These are phyloP conservation scores for Perizoma affinitatum DNA, from an alignment of 2,888 invertebrate genomes.

Conservation along the genomic window DNA sequence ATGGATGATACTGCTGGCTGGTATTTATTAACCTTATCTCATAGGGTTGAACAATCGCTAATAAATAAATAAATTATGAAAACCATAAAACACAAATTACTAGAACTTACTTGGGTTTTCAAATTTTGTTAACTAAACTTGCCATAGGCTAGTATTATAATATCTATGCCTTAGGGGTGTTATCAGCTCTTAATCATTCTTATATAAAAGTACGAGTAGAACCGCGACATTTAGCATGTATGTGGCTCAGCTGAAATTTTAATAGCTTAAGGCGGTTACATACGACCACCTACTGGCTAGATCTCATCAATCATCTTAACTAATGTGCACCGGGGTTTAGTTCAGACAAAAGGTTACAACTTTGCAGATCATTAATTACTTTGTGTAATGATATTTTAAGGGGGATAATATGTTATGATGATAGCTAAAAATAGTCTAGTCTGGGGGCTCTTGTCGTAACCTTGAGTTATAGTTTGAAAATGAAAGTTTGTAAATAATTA, in stretches of 20 bases:
- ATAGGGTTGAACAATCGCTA: too few relatives aligned
- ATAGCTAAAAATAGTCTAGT: constrained; percentile 18
- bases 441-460: too few relatives aligned
- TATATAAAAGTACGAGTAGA: constrained; percentile 44
- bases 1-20: too few relatives aligned
- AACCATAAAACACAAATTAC: too few relatives aligned
- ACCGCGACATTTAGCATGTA: constrained; percentile 64
- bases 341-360: constrained; percentile 57
- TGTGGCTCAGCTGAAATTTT: constrained; percentile 54
- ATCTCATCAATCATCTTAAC: constrained; percentile 55
- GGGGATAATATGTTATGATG: constrained; percentile 3
- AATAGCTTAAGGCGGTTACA: constrained; percentile 50
- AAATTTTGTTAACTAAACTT: too few relatives aligned
- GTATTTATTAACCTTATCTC: too few relatives aligned
- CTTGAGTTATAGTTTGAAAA: too few relatives aligned
- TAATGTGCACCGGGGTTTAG: constrained; percentile 53
- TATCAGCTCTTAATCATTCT: constrained; percentile 32
- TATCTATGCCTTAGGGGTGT: constrained; percentile 7
- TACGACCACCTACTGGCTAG: constrained; percentile 36
- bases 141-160: background rate
- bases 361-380: constrained; percentile 56
- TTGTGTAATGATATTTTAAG: constrained; percentile 45
- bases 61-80: too few relatives aligned
- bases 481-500: background rate
- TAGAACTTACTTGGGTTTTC: too few relatives aligned